Conservation (phyloP, 1,140 invertebrate species). For the Steinernema khuongi region DNA sequence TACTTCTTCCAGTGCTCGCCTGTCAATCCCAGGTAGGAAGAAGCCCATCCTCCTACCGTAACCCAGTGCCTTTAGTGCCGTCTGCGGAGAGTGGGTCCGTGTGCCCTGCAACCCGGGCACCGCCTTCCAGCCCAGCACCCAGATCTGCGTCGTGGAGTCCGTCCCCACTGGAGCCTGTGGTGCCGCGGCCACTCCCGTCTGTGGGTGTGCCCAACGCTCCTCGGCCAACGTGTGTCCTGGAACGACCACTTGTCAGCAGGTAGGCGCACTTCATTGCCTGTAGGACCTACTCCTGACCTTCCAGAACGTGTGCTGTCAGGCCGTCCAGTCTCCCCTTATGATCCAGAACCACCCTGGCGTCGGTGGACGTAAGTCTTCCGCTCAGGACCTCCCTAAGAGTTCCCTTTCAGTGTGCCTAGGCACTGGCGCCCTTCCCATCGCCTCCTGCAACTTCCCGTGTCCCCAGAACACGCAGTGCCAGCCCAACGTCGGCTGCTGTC, state of each 20-base stretch:
- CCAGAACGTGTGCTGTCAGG: constrained; percentile 38
- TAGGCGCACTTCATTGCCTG: neutral
- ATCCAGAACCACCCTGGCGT: constrained; percentile 18
- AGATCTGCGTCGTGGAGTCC: constrained; percentile 40
- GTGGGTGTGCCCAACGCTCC: constrained; percentile 28
- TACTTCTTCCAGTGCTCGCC: constrained; percentile 46
- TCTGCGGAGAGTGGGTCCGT: constrained; percentile 50
- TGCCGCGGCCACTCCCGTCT: constrained; percentile 23
- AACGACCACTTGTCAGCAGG: constrained; percentile 36
- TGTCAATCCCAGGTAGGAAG: constrained; percentile 34
- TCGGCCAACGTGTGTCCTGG: constrained; percentile 33
- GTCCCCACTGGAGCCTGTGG: constrained; percentile 27
- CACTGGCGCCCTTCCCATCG: constrained; percentile 36
- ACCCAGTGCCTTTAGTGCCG: constrained; percentile 29
- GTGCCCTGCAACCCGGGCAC: constrained; percentile 44
- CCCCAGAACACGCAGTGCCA: constrained; percentile 20
- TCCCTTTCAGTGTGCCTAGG: constrained; percentile 34
- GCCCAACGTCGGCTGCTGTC: constrained; percentile 32
- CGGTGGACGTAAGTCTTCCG: constrained; percentile 21
- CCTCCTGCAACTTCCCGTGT: constrained; percentile 31
- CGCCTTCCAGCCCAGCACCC: constrained; percentile 35
- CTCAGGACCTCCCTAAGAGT: constrained; percentile 5
- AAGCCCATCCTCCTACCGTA: neutral
- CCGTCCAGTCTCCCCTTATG: neutral
- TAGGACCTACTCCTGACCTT: neutral